Percentiles rank a stretch among this genome's conserved stretches.
Evolutionary conservation across 2,797 vertebrate species (phyloP).

Genomic region (Smutsia temminckii): DNA sequence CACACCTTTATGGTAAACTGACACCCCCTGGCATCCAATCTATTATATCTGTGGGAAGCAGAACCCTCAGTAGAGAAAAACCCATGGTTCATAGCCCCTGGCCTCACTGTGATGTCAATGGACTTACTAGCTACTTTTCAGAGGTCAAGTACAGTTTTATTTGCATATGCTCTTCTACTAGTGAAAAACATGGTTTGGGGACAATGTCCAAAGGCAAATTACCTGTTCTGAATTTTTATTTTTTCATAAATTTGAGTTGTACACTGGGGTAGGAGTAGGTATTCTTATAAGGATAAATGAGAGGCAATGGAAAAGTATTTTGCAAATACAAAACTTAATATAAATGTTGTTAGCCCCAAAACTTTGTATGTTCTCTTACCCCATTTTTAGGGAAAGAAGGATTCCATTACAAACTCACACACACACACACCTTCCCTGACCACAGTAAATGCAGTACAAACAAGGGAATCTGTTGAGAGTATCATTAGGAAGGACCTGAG

Average conservation of each 20-base stretch:
- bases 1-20: not conserved
- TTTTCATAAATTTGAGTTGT: slow-evolving; percentile 24
- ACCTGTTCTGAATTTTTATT: not conserved
- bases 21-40: not conserved
- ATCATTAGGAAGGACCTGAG: not conserved
- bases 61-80: not conserved
- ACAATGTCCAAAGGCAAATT: not conserved
- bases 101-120: not conserved
- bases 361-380: not conserved
- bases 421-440: not conserved
- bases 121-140: not conserved
- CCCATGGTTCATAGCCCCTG: not conserved
- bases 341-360: not conserved
- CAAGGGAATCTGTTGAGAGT: not conserved
- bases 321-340: slow-evolving; percentile 23
- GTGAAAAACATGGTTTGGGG: not conserved
- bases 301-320: not conserved
- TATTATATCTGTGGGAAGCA: not conserved
- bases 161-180: not conserved
- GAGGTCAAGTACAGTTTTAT: not conserved
- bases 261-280: not conserved
- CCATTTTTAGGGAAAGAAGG: not conserved
- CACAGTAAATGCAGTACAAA: not conserved
- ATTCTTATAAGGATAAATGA: not conserved
- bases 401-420: not conserved